Percentiles rank a stretch among this genome's conserved stretches.
Evolutionary conservation across 2,113 vertebrate genomes (phyloP).

Genomic region (Andinoacara biseriatus): DNA sequence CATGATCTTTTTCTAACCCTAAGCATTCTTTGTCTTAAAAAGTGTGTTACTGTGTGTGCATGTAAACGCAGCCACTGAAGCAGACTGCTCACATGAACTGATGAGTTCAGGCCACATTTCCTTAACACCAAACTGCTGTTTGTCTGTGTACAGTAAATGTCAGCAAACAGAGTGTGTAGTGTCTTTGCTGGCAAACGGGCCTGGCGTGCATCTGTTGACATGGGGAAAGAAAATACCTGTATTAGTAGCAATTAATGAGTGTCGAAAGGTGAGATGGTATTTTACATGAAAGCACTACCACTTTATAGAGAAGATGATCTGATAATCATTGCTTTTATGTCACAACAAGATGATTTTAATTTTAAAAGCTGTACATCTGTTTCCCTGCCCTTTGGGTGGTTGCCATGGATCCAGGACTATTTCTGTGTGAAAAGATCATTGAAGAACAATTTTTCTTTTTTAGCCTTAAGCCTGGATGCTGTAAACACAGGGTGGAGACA

Average conservation of each 20-base stretch:
- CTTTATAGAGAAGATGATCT: background rate
- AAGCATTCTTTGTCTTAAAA: background rate
- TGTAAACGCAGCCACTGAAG: slow-evolving; percentile 20
- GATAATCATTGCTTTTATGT: background rate
- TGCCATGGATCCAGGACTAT: accelerated
- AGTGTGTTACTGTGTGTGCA: background rate
- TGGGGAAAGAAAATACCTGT: background rate
- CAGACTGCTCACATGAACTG: background rate
- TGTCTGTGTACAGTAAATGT: slow-evolving; percentile 31
- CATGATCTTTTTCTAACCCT: background rate
- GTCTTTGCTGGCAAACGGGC: background rate
- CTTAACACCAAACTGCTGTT: slow-evolving; percentile 10
- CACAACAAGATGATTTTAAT: background rate
- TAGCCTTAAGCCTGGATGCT: background rate
- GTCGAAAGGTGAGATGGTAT: background rate
- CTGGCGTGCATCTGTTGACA: background rate
- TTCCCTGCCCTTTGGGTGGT: accelerated
- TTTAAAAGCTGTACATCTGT: background rate
- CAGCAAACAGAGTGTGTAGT: background rate
- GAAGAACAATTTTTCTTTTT: background rate
- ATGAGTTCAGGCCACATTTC: slow-evolving; percentile 14
- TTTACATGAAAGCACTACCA: background rate
- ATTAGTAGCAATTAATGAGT: slow-evolving; percentile 7
- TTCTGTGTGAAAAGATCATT: background rate
- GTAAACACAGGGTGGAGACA: background rate